Evolutionary conservation across 2,113 vertebrate species (phyloP).

Genomic region (Chloroceryle aenea): DNA sequence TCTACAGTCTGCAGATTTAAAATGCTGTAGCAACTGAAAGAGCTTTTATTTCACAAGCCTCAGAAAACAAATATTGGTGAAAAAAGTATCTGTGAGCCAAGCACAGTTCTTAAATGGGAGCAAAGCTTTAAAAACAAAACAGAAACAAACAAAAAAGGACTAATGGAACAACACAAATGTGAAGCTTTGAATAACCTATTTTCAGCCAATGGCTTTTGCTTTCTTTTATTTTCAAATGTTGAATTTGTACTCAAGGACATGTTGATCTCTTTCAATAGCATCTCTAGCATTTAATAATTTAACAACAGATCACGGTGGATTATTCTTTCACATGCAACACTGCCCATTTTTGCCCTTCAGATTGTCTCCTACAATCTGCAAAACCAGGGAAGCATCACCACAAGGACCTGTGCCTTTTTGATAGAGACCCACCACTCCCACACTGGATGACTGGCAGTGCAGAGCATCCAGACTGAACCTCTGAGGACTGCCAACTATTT

Average conservation of each 20-base stretch:
- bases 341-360: neutral
- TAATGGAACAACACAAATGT: neutral
- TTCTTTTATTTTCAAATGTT: neutral
- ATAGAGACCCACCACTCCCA: neutral
- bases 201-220: neutral
- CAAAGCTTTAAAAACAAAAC: neutral
- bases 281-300: neutral
- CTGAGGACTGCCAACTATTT: neutral
- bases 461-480: neutral
- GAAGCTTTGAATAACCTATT: neutral
- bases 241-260: neutral
- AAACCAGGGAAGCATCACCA: neutral
- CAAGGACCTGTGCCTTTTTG: neutral
- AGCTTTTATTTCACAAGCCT: neutral
- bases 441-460: neutral
- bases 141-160: neutral
- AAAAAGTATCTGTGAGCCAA: neutral
- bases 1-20: neutral
- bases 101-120: neutral
- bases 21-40: neutral
- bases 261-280: neutral
- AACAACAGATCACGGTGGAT: neutral
- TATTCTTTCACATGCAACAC: neutral
- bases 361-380: neutral
- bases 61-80: neutral